Evolutionary conservation across 92 coral and sea anemone species (phyloP).

Genomic region (Epizoanthus rinbou): DNA sequence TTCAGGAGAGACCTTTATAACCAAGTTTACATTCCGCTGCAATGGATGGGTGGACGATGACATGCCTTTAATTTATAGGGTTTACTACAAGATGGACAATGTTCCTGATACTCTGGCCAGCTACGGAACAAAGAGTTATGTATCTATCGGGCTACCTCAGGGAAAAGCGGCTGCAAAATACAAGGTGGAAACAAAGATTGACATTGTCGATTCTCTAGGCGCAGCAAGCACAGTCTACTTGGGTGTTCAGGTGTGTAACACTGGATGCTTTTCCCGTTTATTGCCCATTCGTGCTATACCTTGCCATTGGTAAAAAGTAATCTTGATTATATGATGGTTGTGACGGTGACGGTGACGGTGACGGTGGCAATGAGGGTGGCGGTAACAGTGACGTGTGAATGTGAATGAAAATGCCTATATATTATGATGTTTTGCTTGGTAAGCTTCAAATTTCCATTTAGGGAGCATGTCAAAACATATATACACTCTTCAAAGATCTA

Average conservation of each 20-base stretch:
- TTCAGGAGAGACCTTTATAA: constrained; percentile 58
- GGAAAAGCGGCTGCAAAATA: constrained; percentile 7
- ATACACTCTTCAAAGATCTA: too few relatives aligned
- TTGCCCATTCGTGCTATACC: too few relatives aligned
- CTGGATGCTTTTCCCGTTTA: too few relatives aligned
- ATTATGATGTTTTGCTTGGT: too few relatives aligned
- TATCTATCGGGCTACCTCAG: constrained; percentile 11
- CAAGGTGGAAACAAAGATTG: background rate
- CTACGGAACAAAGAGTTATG: background rate
- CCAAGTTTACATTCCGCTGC: constrained; percentile 68
- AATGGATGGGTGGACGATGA: constrained; percentile 76
- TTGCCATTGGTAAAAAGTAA: too few relatives aligned
- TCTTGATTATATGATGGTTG: too few relatives aligned
- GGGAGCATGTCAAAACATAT: too few relatives aligned
- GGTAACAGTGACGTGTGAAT: too few relatives aligned
- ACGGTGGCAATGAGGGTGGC: too few relatives aligned
- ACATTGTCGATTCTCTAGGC: constrained; percentile 6
- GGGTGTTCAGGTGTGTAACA: background rate
- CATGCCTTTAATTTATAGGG: constrained; percentile 64
- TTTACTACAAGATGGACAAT: constrained; percentile 51
- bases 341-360: too few relatives aligned
- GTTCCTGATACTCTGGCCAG: constrained; percentile 11
- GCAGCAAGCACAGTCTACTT: background rate
- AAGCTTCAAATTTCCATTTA: too few relatives aligned
- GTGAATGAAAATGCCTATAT: background rate